phyloP scores from a whole-genome alignment of 2,797 vertebrate species.

The Mormyrops boulengeri region DNA sequence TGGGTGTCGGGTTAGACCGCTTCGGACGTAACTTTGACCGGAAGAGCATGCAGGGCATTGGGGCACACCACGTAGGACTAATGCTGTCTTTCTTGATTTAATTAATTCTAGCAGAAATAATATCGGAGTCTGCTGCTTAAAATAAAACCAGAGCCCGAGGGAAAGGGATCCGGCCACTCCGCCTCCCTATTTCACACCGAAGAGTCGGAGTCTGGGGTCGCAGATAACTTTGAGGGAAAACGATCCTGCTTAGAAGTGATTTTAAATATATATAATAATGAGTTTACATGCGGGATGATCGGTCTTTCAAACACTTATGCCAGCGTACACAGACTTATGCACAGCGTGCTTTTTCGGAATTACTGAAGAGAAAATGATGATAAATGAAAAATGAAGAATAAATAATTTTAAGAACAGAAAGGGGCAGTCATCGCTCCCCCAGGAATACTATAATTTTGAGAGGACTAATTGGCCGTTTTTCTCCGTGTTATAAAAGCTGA shows the following conservation, averaged over 20 bases:
- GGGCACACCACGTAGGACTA: not conserved
- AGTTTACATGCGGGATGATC: not conserved
- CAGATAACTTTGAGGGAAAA: not conserved
- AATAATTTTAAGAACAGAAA: not conserved
- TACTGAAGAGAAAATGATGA: not conserved
- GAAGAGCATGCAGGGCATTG: not conserved
- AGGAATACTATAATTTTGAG: not conserved
- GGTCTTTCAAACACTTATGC: not conserved
- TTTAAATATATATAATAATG: constrained; percentile 10
- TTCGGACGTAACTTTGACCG: not conserved
- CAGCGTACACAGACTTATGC: not conserved
- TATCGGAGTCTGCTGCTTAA: not conserved
- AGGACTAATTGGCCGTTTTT: not conserved
- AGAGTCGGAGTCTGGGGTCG: not conserved
- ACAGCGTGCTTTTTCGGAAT: not conserved
- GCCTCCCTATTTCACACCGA: not conserved
- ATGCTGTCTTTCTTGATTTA: not conserved
- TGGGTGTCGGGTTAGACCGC: not conserved
- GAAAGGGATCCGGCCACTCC: not conserved
- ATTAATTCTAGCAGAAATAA: not conserved
- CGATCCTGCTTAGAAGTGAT: not conserved
- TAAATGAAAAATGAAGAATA: not conserved
- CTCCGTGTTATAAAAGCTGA: not conserved
- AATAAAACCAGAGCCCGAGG: not conserved
- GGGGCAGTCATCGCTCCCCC: not conserved